Evolutionary conservation across 92 coral and sea anemone species (phyloP).

Genomic region (Epizoanthus scotinus): DNA sequence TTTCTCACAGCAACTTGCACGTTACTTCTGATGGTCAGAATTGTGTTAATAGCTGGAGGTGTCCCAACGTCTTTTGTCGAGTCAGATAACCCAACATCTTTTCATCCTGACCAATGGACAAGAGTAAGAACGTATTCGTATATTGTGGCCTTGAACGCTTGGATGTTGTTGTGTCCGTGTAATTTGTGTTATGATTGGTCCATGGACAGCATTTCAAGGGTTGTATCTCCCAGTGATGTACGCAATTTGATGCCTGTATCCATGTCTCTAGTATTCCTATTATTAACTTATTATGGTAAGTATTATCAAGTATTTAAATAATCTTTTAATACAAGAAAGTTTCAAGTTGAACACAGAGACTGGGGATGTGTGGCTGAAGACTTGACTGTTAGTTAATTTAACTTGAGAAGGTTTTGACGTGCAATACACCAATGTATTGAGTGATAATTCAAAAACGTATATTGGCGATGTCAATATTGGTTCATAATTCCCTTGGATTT

Average conservation of each 20-base stretch:
- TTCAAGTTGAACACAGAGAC: too few species aligned
- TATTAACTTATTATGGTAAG: slow-evolving; percentile 60
- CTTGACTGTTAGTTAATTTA: too few species aligned
- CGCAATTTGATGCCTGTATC: slow-evolving; percentile 56
- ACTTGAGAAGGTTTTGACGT: too few species aligned
- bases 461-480: too few species aligned
- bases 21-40: slow-evolving; percentile 61
- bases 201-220: slow-evolving; percentile 84
- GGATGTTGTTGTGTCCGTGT: slow-evolving; percentile 71
- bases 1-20: slow-evolving; percentile 47
- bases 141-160: slow-evolving; percentile 63
- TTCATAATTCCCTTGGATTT: too few species aligned
- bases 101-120: slow-evolving; percentile 75
- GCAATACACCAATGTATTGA: too few species aligned
- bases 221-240: slow-evolving; percentile 61
- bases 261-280: slow-evolving; percentile 10
- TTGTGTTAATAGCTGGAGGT: slow-evolving; percentile 61
- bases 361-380: too few species aligned
- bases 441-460: too few species aligned
- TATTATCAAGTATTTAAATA: not conserved
- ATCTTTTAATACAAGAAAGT: too few species aligned
- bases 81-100: slow-evolving; percentile 85
- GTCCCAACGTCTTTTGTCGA: slow-evolving; percentile 58
- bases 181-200: slow-evolving; percentile 91
- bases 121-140: slow-evolving; percentile 71